Base-by-base conservation (phyloP, 2,113 vertebrate species). In the Solea solea region DNA sequence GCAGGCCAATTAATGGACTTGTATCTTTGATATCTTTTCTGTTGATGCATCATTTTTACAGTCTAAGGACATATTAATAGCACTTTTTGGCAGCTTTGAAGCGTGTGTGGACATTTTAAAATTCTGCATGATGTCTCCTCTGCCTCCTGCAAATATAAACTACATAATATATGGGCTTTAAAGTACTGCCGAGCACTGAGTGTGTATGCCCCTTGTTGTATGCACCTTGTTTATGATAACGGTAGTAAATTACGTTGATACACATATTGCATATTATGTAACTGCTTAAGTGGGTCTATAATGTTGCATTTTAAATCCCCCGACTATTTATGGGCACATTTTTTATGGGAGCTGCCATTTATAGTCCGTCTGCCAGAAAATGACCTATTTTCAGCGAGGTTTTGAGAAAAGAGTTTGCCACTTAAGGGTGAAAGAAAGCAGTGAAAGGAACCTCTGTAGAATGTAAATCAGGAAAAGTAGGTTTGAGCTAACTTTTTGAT, bases 341-440 rank as follows among this genome's bases (percentile, higher is more conserved):
- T 68, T 21, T 83, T 57, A 80, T 67, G 65, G 57, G 41, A 72
- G 15, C 74, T 74, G 69, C 76, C 72, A 73, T 88, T 90, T 84
- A 85, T 81, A 82, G 69, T 72, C 57, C 48, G 45, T 53, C 63
- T 68, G 64, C 65, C 49, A 5, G 66, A 83, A 81, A 75, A 76
- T 80, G 73, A 81, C 76, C 74, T 72, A 73, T 85, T 89, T 87
- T 86, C 74, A 82, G n/a, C 34, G 46, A 64, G 72, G 64, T 73
- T 76, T 81, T 40, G 4, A 56, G 58, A 84, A 78, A 67, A 76
- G 72, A 69, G 28, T 70, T 34, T 74, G 21, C 51, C 51, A 81
- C 14, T 63, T 62, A 85, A 70, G 57, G 83, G 41, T 86, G 82
- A 76, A 75, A 0, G n/a, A 72, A 75, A 72, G 72, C 79, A 59